Evolutionary conservation across 2,113 vertebrate genomes (phyloP).

Genomic region (Brienomyrus longianalis): DNA sequence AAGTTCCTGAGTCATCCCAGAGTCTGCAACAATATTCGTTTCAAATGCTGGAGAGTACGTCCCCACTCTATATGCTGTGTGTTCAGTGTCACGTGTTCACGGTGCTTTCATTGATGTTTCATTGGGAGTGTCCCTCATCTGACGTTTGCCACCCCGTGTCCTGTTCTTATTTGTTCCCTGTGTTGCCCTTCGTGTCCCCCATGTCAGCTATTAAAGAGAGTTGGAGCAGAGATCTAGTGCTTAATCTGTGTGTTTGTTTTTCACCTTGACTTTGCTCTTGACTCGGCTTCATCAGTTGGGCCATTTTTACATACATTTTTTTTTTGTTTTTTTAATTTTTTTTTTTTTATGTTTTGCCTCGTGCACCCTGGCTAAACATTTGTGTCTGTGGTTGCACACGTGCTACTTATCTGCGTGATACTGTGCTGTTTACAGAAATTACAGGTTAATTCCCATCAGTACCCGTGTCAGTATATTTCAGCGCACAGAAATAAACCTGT

Average conservation of each 20-base stretch:
- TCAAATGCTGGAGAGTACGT: neutral
- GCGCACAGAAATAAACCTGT: neutral
- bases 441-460: neutral
- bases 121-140: neutral
- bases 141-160: neutral
- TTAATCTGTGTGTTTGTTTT: neutral
- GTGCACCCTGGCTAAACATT: neutral
- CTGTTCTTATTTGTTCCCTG: neutral
- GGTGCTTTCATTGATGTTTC: neutral
- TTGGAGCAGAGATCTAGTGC: neutral
- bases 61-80: neutral
- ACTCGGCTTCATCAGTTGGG: neutral
- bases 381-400: neutral
- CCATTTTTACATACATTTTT: neutral
- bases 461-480: neutral
- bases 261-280: neutral
- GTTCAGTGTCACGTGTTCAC: neutral
- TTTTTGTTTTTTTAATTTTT: neutral
- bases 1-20: neutral
- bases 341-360: neutral
- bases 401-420: neutral
- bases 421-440: neutral
- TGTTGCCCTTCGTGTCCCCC: neutral
- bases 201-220: neutral
- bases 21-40: neutral